Evolutionary conservation across 2,888 invertebrate genomes (phyloP).

Genomic region (Euzophera pinguis): DNA sequence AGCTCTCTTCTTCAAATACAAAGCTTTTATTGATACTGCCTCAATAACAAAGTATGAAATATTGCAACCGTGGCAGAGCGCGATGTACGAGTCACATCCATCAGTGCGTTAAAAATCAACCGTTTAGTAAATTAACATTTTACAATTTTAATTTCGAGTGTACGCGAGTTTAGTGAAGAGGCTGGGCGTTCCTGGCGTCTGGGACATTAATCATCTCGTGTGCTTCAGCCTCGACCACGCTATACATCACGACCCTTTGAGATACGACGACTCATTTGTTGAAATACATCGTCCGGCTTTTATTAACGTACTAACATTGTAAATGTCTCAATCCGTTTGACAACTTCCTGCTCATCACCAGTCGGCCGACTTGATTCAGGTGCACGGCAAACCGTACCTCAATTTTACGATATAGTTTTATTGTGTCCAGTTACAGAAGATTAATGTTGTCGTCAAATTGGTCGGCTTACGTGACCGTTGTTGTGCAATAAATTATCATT

Average conservation of each 20-base stretch:
- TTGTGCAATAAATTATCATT: conserved; percentile 75
- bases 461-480: conserved; percentile 48
- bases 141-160: conserved; percentile 40
- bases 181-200: conserved; percentile 38
- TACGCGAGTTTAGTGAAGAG: conserved; percentile 29
- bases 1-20: conserved; percentile 26
- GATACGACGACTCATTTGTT: conserved; percentile 59
- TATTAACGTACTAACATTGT: conserved; percentile 63
- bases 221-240: conserved; percentile 35
- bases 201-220: conserved; percentile 63
- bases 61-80: conserved; percentile 28
- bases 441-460: conserved; percentile 66
- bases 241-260: conserved; percentile 66
- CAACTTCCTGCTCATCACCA: conserved; percentile 61
- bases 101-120: conserved; percentile 33
- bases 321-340: conserved; percentile 69
- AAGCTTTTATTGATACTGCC: conserved; percentile 29
- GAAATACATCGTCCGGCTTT: conserved; percentile 51
- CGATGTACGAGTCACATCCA: conserved; percentile 33
- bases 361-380: conserved; percentile 42
- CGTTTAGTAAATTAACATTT: conserved; percentile 48
- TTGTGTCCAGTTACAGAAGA: conserved; percentile 61
- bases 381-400: conserved; percentile 43
- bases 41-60: conserved; percentile 33
- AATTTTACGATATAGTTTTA: conserved; percentile 47